These are phyloP conservation scores for Ennomos fuscantarius DNA, from an alignment of 2,888 invertebrate genomes.

Conservation along the genomic window DNA sequence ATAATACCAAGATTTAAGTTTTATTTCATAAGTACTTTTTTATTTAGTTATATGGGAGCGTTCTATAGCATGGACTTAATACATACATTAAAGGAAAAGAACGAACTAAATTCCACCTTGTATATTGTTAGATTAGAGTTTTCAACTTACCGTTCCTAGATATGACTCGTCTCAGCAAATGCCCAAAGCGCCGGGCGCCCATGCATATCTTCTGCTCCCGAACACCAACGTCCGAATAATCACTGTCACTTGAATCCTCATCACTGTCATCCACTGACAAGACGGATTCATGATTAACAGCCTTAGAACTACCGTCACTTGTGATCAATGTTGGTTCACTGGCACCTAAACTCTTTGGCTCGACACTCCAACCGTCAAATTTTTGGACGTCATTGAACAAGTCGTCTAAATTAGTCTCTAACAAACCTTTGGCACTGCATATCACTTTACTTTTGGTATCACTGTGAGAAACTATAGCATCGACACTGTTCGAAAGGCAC, in stretches of 20 bases:
- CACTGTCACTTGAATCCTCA: constrained; percentile 75
- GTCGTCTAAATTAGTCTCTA: constrained; percentile 83
- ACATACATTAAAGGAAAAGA: too few species aligned
- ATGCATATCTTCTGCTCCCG: constrained; percentile 76
- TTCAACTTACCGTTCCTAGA: constrained; percentile 77
- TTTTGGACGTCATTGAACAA: constrained; percentile 72
- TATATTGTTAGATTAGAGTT: background rate
- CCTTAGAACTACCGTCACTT: constrained; percentile 55
- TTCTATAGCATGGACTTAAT: too few species aligned
- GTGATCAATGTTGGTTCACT: constrained; percentile 76
- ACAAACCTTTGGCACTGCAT: constrained; percentile 84
- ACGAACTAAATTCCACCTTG: too few species aligned
- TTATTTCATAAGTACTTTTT: too few species aligned
- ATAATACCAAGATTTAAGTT: too few species aligned
- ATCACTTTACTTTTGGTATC: constrained; percentile 79
- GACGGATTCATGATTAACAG: constrained; percentile 68
- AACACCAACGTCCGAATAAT: constrained; percentile 72
- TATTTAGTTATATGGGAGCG: too few species aligned
- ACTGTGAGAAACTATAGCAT: constrained; percentile 67
- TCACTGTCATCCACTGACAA: constrained; percentile 75
- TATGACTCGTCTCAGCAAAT: constrained; percentile 74
- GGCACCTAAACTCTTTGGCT: constrained; percentile 74
- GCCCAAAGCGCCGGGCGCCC: constrained; percentile 78
- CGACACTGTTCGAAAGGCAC: constrained; percentile 75
- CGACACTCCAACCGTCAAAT: constrained; percentile 63